Evolutionary conservation across 2,888 invertebrate species (phyloP), one percentile per base, ranked within the genome.

Genomic region (Aelia acuminata): DNA sequence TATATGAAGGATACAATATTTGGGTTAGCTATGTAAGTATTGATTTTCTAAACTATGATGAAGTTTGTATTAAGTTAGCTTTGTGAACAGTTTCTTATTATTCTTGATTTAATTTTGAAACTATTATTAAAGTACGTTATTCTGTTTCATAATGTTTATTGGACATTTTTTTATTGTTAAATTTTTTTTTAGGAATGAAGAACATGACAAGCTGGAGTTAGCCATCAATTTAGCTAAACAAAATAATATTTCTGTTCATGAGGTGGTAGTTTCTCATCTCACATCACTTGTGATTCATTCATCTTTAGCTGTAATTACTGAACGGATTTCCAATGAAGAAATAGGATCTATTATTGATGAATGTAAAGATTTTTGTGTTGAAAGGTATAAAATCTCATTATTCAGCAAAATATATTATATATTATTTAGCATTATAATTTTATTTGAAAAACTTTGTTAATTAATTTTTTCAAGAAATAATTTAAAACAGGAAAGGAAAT

Each of bases 1-100:
- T 94, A 94, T 91, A 93, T 93, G 90, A 91, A 92, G 88, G 93
- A 94, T 90, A 93, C 93, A 3, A 93, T 94, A 87, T 91, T 94
- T 13, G 93, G 93, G 11, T 91, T 94, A 80, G 93, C 93, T n/a
- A 93, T 93, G 93, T 93, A 91, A 92, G 92, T 90, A 80, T 80
- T 22, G 20, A 80, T 80, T 84, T 48, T 35, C n/a, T 88, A 50
- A 20, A 80, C 39, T 43, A 2, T 87, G 20, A 49, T 26, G 31
- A 20, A 11, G 11, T 49, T 63, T 4, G 11, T 3, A 57, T 31
- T 31, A 31, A 63, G 31, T 22, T 43, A 39, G 39, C 39, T 8
- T 75, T 10, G 26, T 75, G 20, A 35, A n/a, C n/a, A n/a, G n/a
- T n/a, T n/a, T n/a, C n/a, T 22, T 75, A 39, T 75, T 75, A 75